A percentile compares a stretch with the other conserved stretches of the same genome.
Evolutionary conservation across 2,797 vertebrate species (phyloP).

Genomic region (Esox masquinongy): DNA sequence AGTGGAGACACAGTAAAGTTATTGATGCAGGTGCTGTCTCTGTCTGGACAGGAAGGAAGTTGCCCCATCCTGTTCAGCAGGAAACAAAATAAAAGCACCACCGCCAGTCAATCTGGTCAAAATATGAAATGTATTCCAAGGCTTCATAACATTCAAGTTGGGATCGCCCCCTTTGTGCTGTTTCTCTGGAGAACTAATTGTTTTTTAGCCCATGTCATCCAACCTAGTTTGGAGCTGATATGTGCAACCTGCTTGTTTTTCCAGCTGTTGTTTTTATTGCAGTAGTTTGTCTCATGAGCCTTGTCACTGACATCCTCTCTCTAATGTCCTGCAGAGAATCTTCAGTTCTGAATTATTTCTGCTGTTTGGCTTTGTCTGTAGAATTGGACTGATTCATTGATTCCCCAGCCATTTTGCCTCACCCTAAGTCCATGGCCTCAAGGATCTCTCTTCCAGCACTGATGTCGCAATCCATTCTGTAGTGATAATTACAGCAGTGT

Average conservation of each 20-base stretch:
- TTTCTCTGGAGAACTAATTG: not conserved
- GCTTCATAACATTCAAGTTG: not conserved
- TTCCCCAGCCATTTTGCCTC: slow-evolving; percentile 25
- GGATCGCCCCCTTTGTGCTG: not conserved
- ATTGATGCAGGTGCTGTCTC: slow-evolving; percentile 62
- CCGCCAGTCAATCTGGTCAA: not conserved
- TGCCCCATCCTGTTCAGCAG: slow-evolving; percentile 32
- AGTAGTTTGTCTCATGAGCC: not conserved
- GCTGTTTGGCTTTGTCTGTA: slow-evolving; percentile 1
- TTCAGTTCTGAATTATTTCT: not conserved
- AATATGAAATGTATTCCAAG: not conserved
- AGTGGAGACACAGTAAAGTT: slow-evolving; percentile 1
- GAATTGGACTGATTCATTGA: not conserved
- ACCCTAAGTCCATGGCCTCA: slow-evolving; percentile 34
- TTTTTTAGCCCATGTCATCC: not conserved
- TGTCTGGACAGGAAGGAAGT: slow-evolving; percentile 65
- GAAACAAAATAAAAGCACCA: slow-evolving; percentile 58
- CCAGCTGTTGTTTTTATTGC: not conserved
- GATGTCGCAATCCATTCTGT: slow-evolving; percentile 20
- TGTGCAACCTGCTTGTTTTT: not conserved
- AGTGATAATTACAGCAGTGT: slow-evolving; percentile 29
- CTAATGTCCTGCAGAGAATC: not conserved
- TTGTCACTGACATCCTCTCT: not conserved
- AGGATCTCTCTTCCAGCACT: slow-evolving; percentile 27
- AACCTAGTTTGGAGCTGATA: not conserved